phyloP scores from a whole-genome alignment of 2,888 invertebrate species.

The Tiliacea aurago region DNA sequence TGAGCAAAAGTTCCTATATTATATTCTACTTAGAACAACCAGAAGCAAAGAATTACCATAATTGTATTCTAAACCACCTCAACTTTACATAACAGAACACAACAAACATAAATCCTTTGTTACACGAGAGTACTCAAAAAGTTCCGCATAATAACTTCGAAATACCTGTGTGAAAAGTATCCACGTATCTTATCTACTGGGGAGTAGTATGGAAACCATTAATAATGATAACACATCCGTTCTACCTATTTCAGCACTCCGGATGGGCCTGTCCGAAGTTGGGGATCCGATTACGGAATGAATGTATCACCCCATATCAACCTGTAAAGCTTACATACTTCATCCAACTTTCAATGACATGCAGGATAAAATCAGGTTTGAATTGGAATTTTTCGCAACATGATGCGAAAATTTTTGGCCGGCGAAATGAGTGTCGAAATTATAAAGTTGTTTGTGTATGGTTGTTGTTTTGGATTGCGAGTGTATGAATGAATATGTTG shows the following conservation, averaged over 20 bases:
- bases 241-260: slow-evolving; percentile 66
- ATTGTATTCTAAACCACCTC: slow-evolving; percentile 48
- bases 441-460: slow-evolving; percentile 1
- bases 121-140: slow-evolving; percentile 48
- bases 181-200: slow-evolving; percentile 47
- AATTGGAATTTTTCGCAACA: slow-evolving; percentile 26
- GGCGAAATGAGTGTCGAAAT: slow-evolving; percentile 11
- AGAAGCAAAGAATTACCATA: slow-evolving; percentile 46
- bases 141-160: slow-evolving; percentile 59
- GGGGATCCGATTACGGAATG: slow-evolving; percentile 60
- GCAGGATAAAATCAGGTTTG: slow-evolving; percentile 46
- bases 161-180: slow-evolving; percentile 60
- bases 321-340: slow-evolving; percentile 42
- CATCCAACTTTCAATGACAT: slow-evolving; percentile 53
- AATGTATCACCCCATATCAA: slow-evolving; percentile 66
- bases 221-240: slow-evolving; percentile 66
- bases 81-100: slow-evolving; percentile 44
- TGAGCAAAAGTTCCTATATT: slow-evolving; percentile 19
- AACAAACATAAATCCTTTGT: slow-evolving; percentile 57
- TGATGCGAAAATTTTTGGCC: background rate
- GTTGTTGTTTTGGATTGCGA: background rate
- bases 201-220: slow-evolving; percentile 63
- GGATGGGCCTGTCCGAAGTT: slow-evolving; percentile 60
- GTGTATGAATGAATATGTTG: slow-evolving; percentile 16
- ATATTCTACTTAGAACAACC: slow-evolving; percentile 18